A percentile compares a stretch with the other conserved stretches of the same genome.
Evolutionary conservation across 2,113 vertebrate species (phyloP).

Genomic region (Columba livia): DNA sequence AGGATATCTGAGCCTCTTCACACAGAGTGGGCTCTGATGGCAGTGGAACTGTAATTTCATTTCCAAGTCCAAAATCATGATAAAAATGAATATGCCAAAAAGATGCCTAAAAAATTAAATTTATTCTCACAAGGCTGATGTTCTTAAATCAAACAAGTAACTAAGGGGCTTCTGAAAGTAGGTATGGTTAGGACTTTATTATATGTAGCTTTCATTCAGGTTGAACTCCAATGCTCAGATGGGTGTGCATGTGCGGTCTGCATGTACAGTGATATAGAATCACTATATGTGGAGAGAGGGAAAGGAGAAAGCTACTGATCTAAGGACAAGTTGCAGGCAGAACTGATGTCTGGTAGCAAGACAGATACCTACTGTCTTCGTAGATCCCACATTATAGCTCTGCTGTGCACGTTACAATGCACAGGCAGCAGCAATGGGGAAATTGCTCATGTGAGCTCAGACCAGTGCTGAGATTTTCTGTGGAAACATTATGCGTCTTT

Average conservation of each 20-base stretch:
- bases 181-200: not conserved
- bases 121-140: not conserved
- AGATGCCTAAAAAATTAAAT: not conserved
- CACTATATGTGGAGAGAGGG: not conserved
- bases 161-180: not conserved
- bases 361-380: not conserved
- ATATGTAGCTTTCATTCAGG: not conserved
- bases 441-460: not conserved
- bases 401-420: not conserved
- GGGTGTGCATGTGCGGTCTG: not conserved
- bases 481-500: not conserved
- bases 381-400: rapidly evolving
- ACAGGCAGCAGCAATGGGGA: not conserved
- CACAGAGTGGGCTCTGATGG: not conserved
- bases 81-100: not conserved
- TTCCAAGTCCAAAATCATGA: not conserved
- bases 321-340: not conserved
- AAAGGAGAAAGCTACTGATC: not conserved
- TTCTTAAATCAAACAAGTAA: not conserved
- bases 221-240: not conserved
- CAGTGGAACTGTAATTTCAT: not conserved
- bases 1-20: not conserved
- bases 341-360: not conserved
- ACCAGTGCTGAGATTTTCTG: not conserved
- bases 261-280: not conserved